Evolutionary conservation across 2,113 vertebrate genomes (phyloP).

Genomic region (Genyomyrus donnyi): DNA sequence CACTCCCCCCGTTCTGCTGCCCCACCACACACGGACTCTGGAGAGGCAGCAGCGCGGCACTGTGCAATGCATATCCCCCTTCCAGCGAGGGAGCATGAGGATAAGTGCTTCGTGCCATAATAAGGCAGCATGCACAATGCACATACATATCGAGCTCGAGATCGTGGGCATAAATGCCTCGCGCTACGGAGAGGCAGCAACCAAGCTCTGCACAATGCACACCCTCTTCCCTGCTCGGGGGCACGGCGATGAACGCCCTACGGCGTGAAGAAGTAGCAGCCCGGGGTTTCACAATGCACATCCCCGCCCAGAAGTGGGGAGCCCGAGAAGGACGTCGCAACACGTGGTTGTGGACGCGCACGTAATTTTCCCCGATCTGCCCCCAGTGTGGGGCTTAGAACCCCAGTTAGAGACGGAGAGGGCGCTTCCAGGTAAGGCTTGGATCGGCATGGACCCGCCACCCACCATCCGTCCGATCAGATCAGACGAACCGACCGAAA

Average conservation of each 20-base stretch:
- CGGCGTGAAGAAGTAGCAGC: neutral
- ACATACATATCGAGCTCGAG: neutral
- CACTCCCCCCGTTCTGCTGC: neutral
- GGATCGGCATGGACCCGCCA: neutral
- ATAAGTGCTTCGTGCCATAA: neutral
- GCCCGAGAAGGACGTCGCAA: neutral
- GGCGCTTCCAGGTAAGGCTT: neutral
- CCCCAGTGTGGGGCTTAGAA: neutral
- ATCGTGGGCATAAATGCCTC: neutral
- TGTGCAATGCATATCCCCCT: neutral
- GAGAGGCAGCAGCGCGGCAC: neutral
- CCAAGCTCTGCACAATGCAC: neutral
- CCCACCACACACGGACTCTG: neutral
- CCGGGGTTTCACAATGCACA: neutral
- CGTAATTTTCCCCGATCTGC: neutral
- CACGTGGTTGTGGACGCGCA: conserved; percentile 10
- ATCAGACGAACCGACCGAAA: neutral
- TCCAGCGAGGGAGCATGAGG: neutral
- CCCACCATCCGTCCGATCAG: neutral
- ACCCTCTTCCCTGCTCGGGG: neutral
- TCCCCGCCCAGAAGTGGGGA: neutral
- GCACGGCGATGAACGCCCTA: neutral
- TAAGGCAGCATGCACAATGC: neutral
- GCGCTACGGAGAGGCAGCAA: neutral
- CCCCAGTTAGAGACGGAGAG: neutral